phyloP scores from a whole-genome alignment of 2,113 vertebrate genomes.

The Hippocampus abdominalis region DNA sequence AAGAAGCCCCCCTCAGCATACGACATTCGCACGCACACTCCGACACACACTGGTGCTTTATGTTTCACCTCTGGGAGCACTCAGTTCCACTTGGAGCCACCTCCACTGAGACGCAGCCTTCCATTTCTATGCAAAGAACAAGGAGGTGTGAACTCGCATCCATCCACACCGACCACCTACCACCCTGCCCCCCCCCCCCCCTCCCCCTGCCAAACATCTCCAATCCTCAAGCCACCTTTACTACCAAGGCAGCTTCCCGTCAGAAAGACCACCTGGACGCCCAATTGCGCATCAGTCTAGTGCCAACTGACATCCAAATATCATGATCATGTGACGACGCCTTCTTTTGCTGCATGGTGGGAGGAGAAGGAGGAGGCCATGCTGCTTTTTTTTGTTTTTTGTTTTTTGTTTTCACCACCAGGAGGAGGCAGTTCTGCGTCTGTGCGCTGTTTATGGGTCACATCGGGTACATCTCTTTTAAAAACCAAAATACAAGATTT shows the following conservation, averaged over 20 bases:
- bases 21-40: conserved; percentile 36
- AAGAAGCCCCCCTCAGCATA: background rate
- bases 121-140: conserved; percentile 77
- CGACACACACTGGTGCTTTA: conserved; percentile 66
- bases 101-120: conserved; percentile 65
- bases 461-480: conserved; percentile 67
- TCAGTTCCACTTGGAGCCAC: conserved; percentile 63
- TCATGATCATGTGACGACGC: background rate
- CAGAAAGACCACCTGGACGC: conserved; percentile 49
- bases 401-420: conserved; percentile 13
- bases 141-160: conserved; percentile 61
- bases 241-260: conserved; percentile 59
- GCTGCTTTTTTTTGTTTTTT: conserved; percentile 51
- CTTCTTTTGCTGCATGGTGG: background rate
- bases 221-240: conserved; percentile 35
- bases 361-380: conserved; percentile 37
- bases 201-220: conserved; percentile 36
- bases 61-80: conserved; percentile 58
- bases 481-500: conserved; percentile 17
- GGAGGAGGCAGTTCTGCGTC: conserved; percentile 46
- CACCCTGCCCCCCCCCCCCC: background rate
- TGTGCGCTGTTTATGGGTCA: conserved; percentile 70
- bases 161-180: conserved; percentile 20
- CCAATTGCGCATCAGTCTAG: conserved; percentile 37
- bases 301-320: conserved; percentile 47